Percentiles rank a stretch among this genome's conserved stretches.
Conservation (phyloP, 2,113 vertebrate species). For the Herpailurus yagouaroundi region DNA sequence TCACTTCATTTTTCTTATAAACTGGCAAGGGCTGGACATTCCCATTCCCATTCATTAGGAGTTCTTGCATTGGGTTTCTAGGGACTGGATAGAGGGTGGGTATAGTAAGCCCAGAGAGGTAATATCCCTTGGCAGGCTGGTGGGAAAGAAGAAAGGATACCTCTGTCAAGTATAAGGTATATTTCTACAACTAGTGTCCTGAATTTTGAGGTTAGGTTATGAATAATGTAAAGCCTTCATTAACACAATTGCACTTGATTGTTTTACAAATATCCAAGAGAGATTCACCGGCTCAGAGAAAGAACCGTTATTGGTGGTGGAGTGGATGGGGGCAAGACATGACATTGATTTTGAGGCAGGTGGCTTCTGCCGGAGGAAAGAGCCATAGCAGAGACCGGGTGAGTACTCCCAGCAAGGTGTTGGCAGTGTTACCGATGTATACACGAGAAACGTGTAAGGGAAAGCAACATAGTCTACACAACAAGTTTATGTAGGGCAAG, state of each 20-base stretch:
- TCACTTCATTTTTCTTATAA: background rate
- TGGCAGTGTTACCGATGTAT: background rate
- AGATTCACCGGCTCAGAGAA: background rate
- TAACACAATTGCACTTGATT: background rate
- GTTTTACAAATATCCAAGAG: background rate
- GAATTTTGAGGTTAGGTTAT: background rate
- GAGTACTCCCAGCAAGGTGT: background rate
- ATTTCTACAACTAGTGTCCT: background rate
- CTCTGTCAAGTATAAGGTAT: background rate
- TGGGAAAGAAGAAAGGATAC: background rate
- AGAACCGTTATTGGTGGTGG: background rate
- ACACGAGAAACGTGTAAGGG: background rate
- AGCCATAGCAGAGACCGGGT: background rate
- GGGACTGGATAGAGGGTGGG: background rate
- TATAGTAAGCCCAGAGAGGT: background rate
- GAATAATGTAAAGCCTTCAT: background rate
- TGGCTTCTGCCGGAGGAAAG: background rate
- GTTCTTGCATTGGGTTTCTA: background rate
- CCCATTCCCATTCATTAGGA: background rate
- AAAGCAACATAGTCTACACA: background rate
- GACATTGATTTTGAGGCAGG: background rate
- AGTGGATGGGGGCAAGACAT: background rate
- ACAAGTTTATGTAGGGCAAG: rapidly evolving
- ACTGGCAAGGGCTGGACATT: background rate
- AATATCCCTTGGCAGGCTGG: too few species aligned